Base-by-base conservation (phyloP, 2,888 invertebrate genomes). In the Cosmorhoe ocellata region DNA sequence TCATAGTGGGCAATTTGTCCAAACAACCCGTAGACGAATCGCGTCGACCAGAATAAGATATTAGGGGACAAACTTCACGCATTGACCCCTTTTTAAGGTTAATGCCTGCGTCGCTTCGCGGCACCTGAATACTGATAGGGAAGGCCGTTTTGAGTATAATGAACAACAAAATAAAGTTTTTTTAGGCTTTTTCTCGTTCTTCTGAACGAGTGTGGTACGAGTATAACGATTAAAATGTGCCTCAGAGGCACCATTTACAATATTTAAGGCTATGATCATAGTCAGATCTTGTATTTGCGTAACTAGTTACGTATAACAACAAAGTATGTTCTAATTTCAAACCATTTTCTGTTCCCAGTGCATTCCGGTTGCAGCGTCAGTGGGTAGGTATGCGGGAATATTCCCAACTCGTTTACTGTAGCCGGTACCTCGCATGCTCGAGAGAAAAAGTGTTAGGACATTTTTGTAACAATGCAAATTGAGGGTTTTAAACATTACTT, bases 11-110 rank as follows among this genome's bases (percentile, higher is more conserved):
- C 81, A 79, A 79, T 76, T 81, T 77, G 74, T 74, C 71, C 73
- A 74, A 78, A 78, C 74, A 73, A 76, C 74, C 78, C 75, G 76
- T 74, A 60, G 73, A 74, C 75, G 79, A 83, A 81, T 79, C 75
- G 59, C 51, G 76, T 71, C 71, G 76, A 64, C 69, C 72, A 75
- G 88, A 87, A 87, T 88, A 87, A 84, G 79, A 79, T 85, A 88
- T 86, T 78, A 86, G 84, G 84, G 84, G 80, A 76, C 76, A 79
- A 65, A 87, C 79, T 88, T 84, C 79, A 86, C 84, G 82, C 85
- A 81, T 81, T 82, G 88, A 88, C 85, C 88, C 84, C 86, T 87
- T 88, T 88, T 88, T 80, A 87, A 85, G 86, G 85, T 87, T 86
- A 87, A 88, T 86, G 80, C 77, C 75, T 71, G 71, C 71, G 77